Evolutionary conservation across 2,797 vertebrate species (phyloP), one percentile per base, ranked within the genome.

Genomic region (Xiphorhynchus erythropygius): DNA sequence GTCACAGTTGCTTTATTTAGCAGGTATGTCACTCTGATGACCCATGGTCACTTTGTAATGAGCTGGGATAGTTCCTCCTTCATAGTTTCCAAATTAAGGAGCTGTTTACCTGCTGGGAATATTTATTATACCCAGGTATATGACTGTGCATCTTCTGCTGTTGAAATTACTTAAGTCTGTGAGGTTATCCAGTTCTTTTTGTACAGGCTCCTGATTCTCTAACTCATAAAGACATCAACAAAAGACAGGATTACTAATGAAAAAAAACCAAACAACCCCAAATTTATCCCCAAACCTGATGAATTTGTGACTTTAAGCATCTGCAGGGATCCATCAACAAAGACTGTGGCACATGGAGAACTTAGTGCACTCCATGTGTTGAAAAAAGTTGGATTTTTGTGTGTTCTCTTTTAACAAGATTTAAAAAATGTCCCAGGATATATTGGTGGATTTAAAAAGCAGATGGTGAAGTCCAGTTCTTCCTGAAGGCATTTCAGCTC

Each of bases 241-340:
- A 42, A 83, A 32, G 6, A 2, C 13, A 57, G 11, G 30, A 32
- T 92, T 39, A 24, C 9, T 47, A n/a, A 16, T 44, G 17, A 9
- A 27, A 6, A 33, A 70, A 56, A 28, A 4, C 2, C 14, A 4
- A 3, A 14, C 47, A 25, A 49, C 7, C 23, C 30, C 18, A 68
- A 76, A 37, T 13, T 35, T 30, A 23, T 9, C 0, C 9, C 13
- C 16, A 70, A 30, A 7, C 8, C 30, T 53, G n/a, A 27, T 35
- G 65, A 1, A 23, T 35, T 2, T 19, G 0, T 28, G 57, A 24
- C 73, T 89, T 12, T 37, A 7, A 70, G 33, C 11, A 10, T 57
- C 19, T 57, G 0, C 5, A 41, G 0, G 0, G 46, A 7, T 32
- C 7, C 4, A 27, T 30, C 13, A 32, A 1, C 9, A 11, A 21